Percentiles rank a stretch among this genome's conserved stretches.
Conservation (phyloP, 2,888 invertebrate genomes). For the Dioctria linearis region DNA sequence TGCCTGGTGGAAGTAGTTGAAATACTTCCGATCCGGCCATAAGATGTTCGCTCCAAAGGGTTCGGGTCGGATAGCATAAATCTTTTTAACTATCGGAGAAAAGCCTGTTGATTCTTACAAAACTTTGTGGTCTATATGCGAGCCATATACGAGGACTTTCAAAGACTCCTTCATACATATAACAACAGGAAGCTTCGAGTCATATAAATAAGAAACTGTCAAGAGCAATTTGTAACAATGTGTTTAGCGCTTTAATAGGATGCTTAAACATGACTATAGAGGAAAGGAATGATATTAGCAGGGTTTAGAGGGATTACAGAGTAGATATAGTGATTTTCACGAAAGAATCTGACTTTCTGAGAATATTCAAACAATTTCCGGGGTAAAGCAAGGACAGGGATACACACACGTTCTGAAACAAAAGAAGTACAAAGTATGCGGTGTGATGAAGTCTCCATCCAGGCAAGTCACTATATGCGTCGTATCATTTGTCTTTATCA, state of each 20-base stretch:
- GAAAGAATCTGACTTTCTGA: conserved; percentile 14
- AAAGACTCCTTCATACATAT: neutral
- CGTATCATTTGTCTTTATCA: conserved; percentile 53
- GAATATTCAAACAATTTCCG: neutral
- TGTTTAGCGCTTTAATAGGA: conserved; percentile 36
- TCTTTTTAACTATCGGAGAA: conserved; percentile 50
- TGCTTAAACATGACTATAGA: conserved; percentile 29
- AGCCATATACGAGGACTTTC: neutral
- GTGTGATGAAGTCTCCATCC: conserved; percentile 28
- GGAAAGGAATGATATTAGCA: neutral
- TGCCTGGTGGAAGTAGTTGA: conserved; percentile 26
- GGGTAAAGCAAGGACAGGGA: neutral
- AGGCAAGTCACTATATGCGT: neutral
- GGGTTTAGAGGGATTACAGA: conserved; percentile 6
- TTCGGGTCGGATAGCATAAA: conserved; percentile 36
- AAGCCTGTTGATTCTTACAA: conserved; percentile 45
- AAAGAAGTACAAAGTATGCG: neutral
- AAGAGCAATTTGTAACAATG: conserved; percentile 51
- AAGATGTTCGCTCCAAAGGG: conserved; percentile 33
- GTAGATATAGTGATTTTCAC: conserved; percentile 25
- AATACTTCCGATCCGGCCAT: conserved; percentile 30
- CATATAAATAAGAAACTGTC: conserved; percentile 47
- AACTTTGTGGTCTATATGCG: conserved; percentile 3
- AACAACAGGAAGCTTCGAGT: conserved; percentile 22
- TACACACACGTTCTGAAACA: conserved; percentile 31